A percentile compares a stretch with the other conserved stretches of the same genome.
Evolutionary conservation across 2,888 invertebrate species (phyloP).

Genomic region (Lasioglossum calceatum): DNA sequence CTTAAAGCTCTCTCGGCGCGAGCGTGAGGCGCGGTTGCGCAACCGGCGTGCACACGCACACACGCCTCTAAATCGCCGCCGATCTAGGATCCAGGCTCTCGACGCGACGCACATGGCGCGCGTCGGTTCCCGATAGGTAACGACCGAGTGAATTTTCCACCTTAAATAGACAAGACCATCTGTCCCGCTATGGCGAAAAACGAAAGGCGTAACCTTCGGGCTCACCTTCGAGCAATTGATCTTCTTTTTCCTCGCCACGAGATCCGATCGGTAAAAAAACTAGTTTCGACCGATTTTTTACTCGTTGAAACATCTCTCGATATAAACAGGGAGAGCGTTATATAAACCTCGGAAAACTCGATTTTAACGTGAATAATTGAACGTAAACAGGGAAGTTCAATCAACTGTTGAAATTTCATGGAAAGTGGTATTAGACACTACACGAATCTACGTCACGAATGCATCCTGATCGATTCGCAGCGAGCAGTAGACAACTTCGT

Average conservation of each 20-base stretch:
- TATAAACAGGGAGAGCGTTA: not conserved
- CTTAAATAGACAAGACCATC: conserved; percentile 77
- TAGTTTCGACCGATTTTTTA: not conserved
- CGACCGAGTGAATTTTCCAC: conserved; percentile 77
- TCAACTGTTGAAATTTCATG: not conserved
- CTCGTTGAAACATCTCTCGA: not conserved
- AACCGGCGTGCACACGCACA: conserved; percentile 21
- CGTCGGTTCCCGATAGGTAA: conserved; percentile 50
- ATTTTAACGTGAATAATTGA: too few species aligned
- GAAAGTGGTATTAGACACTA: not conserved
- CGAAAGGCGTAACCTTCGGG: conserved; percentile 74
- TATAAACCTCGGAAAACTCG: not conserved
- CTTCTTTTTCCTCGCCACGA: conserved; percentile 63
- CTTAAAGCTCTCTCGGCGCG: conserved; percentile 39
- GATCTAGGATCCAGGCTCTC: conserved; percentile 41
- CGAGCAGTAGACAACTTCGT: not conserved
- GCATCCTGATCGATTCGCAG: not conserved
- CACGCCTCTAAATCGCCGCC: not conserved
- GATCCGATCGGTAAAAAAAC: conserved; percentile 1
- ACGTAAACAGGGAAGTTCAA: not conserved
- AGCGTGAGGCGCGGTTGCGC: conserved; percentile 38
- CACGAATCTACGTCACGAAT: not conserved
- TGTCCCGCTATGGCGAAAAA: conserved; percentile 73
- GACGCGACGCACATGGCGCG: conserved; percentile 55
- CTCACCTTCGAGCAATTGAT: conserved; percentile 70